These are phyloP conservation scores for Styela clava DNA, from an alignment of 23 tunicate species.

Conservation along the genomic window DNA sequence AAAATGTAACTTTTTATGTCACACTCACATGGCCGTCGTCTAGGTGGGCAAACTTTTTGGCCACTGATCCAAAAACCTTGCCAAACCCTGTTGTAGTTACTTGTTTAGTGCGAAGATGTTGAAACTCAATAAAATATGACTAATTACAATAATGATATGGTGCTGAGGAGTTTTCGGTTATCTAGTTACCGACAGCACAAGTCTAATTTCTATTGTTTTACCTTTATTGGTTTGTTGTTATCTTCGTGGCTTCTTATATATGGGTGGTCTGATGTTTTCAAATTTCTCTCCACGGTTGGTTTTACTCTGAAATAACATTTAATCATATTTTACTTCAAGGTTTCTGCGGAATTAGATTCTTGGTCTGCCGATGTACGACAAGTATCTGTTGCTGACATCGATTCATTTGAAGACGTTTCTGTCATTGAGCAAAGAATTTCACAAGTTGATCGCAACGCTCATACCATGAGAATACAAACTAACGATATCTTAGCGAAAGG, in stretches of 20 bases:
- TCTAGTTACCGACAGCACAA: neutral
- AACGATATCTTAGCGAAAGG: slow-evolving; percentile 59
- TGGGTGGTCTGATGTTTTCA: no score
- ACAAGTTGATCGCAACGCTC: slow-evolving; percentile 24
- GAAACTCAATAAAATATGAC: neutral
- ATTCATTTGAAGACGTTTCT: slow-evolving; percentile 37
- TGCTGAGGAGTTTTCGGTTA: neutral
- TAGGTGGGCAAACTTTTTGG: no score
- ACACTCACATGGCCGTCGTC: no score
- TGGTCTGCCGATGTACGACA: slow-evolving; percentile 41
- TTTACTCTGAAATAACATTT: no score
- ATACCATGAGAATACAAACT: slow-evolving; percentile 34
- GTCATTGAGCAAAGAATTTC: slow-evolving; percentile 56
- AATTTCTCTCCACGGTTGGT: no score
- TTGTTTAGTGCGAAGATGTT: no score
- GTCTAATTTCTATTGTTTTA: neutral
- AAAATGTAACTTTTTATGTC: no score
- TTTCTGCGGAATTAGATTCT: slow-evolving; percentile 34
- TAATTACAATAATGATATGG: neutral
- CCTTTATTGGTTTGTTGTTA: no score
- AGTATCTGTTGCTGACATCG: slow-evolving; percentile 36
- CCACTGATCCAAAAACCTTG: no score
- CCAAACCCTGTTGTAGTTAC: no score
- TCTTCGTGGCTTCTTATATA: no score
- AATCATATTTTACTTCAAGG: slow-evolving; percentile 18